phyloP scores from a whole-genome alignment of 2,113 vertebrate species.

The Sylvia atricapilla region DNA sequence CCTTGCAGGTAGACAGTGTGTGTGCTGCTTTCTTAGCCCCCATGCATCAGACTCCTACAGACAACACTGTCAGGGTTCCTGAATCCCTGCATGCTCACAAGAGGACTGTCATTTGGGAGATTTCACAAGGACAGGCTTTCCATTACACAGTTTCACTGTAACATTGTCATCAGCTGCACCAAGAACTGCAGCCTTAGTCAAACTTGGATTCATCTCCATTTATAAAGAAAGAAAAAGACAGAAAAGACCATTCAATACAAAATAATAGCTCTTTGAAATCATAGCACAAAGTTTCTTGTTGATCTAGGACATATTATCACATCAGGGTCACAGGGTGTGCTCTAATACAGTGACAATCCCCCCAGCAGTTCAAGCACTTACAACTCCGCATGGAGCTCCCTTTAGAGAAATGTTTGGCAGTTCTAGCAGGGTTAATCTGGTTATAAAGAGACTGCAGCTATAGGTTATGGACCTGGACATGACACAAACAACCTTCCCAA shows the following conservation, averaged over 20 bases:
- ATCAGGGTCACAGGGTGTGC: not conserved
- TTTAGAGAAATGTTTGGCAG: not conserved
- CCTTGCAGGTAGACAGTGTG: not conserved
- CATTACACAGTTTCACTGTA: not conserved
- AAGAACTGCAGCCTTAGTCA: not conserved
- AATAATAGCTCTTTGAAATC: not conserved
- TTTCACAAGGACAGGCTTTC: not conserved
- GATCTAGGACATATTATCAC: not conserved
- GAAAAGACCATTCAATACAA: not conserved
- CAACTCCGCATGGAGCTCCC: not conserved
- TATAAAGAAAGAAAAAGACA: not conserved
- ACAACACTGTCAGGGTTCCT: not conserved
- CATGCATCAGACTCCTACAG: fast-evolving
- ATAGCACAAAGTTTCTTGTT: not conserved
- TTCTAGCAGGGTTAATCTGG: not conserved
- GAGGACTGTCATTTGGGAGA: not conserved
- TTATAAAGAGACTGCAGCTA: not conserved
- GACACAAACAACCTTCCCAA: not conserved
- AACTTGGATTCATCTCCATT: not conserved
- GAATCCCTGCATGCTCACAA: not conserved
- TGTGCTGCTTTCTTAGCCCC: not conserved
- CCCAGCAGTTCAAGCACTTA: not conserved
- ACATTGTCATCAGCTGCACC: not conserved
- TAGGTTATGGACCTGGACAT: not conserved
- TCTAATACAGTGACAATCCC: not conserved